Base-by-base conservation (phyloP, 2,113 vertebrate genomes). In the Narcine bancroftii region DNA sequence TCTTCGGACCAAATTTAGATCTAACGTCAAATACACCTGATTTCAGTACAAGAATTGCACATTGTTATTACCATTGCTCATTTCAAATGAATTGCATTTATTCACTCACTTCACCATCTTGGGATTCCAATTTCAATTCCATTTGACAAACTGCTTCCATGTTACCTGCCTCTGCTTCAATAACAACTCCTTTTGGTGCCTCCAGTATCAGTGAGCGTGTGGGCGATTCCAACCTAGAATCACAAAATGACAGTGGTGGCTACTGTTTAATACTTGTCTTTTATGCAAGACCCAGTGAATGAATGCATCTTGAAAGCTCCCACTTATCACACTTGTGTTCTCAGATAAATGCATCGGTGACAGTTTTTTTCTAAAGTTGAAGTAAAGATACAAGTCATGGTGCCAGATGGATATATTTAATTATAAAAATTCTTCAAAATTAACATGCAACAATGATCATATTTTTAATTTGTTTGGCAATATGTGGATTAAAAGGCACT, bases 41-140 rank as follows among this genome's bases (percentile, higher is more conserved):
- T 76, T 76, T 39, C 36, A 39, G 36, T 1, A 39, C 36, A 42
- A 17, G 39, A 17, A 42, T 76, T 4, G 39, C 6, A 29, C 77
- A 53, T 53, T 81, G 50, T 60, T 29, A 26, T 47, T 9, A 47
- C 0, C 2, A 6, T 47, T 45, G 29, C 4, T 56, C 29, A 6
- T 85, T 60, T 56, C 26, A 85, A 85, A 60, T 85, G 53, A 60
- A n/a, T 36, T 60, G 15, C 13, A 60, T 87, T 36, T 33, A 89
- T 0, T 19, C 66, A 11, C 56, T 19, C 94, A 99, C 99, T 98
- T 98, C 98, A 96, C 99, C 99, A 0, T 99, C 99, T 96, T 98
- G 98, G 94, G 99, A 99, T 95, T 99, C 98, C 96, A 99, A 96
- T 71, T 96, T 96, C 94, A 99, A 96, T 95, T 99, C 98, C 39